phyloP scores from a whole-genome alignment of 2,888 invertebrate species.

The Lasius platythorax region DNA sequence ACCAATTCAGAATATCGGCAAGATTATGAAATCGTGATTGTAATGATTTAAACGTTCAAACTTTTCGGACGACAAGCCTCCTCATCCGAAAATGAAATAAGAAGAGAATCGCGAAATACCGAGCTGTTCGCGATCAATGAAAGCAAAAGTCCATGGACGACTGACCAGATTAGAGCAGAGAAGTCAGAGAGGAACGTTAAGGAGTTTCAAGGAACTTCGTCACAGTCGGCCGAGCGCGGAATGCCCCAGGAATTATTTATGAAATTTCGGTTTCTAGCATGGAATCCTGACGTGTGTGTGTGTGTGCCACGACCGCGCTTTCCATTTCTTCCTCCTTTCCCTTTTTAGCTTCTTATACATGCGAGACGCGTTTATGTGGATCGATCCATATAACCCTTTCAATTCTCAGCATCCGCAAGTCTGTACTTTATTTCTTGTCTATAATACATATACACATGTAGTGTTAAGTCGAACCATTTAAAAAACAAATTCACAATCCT shows the following conservation, averaged over 20 bases:
- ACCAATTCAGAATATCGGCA: not conserved
- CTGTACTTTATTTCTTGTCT: not conserved
- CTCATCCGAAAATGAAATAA: not conserved
- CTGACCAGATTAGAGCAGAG: not conserved
- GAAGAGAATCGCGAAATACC: not conserved
- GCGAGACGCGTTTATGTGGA: not conserved
- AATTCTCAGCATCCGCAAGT: not conserved
- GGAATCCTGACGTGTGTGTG: constrained; percentile 64
- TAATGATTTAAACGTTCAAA: not conserved
- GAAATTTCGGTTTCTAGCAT: constrained; percentile 80
- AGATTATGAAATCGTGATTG: not conserved
- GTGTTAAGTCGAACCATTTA: not conserved
- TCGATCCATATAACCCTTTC: constrained; percentile 14
- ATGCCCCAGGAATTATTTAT: constrained; percentile 75
- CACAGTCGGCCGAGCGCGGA: constrained; percentile 64
- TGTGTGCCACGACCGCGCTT: constrained; percentile 46
- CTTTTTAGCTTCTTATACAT: constrained; percentile 31
- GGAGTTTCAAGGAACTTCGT: constrained; percentile 59
- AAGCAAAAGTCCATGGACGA: not conserved
- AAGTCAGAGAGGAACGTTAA: not conserved
- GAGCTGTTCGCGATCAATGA: constrained; percentile 17
- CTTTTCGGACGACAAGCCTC: not conserved
- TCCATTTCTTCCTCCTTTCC: constrained; percentile 68
- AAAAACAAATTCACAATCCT: not conserved
- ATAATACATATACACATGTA: not conserved